Conservation (phyloP, 2,888 invertebrate genomes). For the Drosophila imparisetae region DNA sequence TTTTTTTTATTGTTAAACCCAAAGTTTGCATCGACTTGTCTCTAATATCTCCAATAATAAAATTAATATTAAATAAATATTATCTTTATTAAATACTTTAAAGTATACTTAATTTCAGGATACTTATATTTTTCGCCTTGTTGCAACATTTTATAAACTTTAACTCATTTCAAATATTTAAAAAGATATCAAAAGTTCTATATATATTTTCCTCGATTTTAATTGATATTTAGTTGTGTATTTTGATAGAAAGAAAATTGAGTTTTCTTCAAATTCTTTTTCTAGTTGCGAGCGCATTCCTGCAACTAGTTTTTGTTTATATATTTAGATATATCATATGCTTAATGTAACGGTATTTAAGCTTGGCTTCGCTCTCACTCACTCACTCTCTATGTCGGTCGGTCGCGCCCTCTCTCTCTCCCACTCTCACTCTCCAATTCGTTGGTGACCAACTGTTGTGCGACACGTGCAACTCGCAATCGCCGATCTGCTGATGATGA, state of each 20-base stretch:
- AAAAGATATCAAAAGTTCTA: not conserved
- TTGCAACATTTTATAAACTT: not conserved
- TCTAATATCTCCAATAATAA: not conserved
- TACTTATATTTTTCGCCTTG: not conserved
- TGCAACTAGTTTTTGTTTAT: not conserved
- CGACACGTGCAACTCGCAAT: slow-evolving; percentile 34
- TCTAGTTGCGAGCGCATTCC: not conserved
- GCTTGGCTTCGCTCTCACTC: not conserved
- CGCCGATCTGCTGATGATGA: slow-evolving; percentile 9
- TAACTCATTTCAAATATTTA: not conserved
- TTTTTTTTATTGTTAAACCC: not conserved
- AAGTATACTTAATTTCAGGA: not conserved
- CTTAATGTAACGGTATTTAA: not conserved
- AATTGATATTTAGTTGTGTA: not conserved
- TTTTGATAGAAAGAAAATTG: not conserved
- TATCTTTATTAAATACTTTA: not conserved
- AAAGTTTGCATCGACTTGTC: not conserved
- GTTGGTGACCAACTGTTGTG: slow-evolving; percentile 36
- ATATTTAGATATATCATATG: not conserved
- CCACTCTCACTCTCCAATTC: slow-evolving; percentile 18
- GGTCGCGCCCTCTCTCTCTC: not conserved
- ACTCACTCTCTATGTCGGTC: not conserved
- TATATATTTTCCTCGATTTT: not conserved
- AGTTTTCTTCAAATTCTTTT: not conserved
- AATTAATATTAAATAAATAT: too few relatives aligned